Evolutionary conservation across 2,797 vertebrate genomes (phyloP).

Genomic region (Gymnocypris eckloni): DNA sequence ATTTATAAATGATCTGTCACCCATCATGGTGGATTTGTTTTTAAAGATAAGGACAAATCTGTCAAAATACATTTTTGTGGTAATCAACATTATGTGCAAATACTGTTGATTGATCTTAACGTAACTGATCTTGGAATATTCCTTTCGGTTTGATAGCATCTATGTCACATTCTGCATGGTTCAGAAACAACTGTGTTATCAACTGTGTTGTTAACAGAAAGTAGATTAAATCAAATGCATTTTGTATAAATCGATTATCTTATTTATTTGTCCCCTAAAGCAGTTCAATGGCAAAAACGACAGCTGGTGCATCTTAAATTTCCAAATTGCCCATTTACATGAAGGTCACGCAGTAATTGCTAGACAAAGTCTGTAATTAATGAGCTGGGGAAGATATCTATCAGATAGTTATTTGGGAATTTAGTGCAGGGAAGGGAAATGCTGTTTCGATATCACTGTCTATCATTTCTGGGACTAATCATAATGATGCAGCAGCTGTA

Average conservation of each 20-base stretch:
- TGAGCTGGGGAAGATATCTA: slow-evolving; percentile 37
- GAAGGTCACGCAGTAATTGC: slow-evolving; percentile 44
- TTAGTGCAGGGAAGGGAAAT: slow-evolving; percentile 35
- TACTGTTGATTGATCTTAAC: background rate
- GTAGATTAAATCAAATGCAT: slow-evolving; percentile 21
- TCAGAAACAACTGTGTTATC: slow-evolving; percentile 3
- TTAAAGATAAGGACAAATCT: background rate
- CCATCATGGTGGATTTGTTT: background rate
- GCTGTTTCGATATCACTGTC: slow-evolving; percentile 21
- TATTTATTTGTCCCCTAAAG: slow-evolving; percentile 30
- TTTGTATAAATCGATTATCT: slow-evolving; percentile 11
- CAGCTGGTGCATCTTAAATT: slow-evolving; percentile 29
- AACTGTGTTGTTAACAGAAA: background rate
- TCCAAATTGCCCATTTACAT: slow-evolving; percentile 34
- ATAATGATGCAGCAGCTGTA: slow-evolving; percentile 36
- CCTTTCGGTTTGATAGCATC: background rate
- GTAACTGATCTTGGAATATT: background rate
- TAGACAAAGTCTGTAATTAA: slow-evolving; percentile 49
- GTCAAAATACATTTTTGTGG: background rate
- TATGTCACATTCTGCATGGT: background rate
- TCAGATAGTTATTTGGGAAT: slow-evolving; percentile 39
- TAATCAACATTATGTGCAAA: background rate
- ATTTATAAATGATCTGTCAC: background rate
- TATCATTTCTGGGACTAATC: slow-evolving; percentile 41
- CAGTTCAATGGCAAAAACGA: background rate